A percentile compares a stretch with the other conserved stretches of the same genome.
Conservation (phyloP, 2,888 invertebrate genomes). For the Lasioglossum marginatum region DNA sequence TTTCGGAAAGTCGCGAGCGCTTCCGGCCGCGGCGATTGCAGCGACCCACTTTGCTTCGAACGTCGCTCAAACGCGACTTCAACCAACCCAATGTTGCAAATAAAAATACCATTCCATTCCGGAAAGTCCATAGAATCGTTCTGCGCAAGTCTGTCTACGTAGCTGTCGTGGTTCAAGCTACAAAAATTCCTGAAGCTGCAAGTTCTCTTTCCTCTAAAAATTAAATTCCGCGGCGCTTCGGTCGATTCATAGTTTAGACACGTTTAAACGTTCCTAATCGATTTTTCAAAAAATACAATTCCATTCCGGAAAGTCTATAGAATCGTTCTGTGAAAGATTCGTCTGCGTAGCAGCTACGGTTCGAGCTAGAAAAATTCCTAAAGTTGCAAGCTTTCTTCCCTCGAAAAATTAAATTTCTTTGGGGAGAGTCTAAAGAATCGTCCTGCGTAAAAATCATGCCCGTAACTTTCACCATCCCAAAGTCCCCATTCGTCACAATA, state of each 20-base stretch:
- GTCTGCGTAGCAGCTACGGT: background rate
- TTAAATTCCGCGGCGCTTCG: too few species aligned
- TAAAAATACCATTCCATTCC: background rate
- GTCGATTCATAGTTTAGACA: too few species aligned
- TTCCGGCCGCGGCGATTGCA: slow-evolving; percentile 9
- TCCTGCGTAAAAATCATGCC: background rate
- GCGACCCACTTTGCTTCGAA: background rate
- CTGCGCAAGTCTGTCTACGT: too few species aligned
- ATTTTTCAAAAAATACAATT: too few species aligned
- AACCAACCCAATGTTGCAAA: background rate
- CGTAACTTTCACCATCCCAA: background rate
- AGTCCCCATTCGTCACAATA: background rate
- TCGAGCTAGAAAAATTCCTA: background rate
- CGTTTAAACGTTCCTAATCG: too few species aligned
- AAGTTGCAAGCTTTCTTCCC: background rate
- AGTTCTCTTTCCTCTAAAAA: too few species aligned
- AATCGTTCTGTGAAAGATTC: background rate
- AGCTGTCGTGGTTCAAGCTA: too few species aligned
- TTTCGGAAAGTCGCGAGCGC: background rate
- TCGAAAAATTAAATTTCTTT: background rate
- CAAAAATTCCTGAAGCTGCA: too few species aligned
- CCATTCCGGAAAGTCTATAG: too few species aligned
- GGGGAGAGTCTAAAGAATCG: background rate
- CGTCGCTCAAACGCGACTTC: background rate
- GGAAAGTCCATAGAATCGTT: too few species aligned